A percentile compares a stretch with the other conserved stretches of the same genome.
phyloP scores from a whole-genome alignment of 2,797 vertebrate genomes.

The Chanos chanos region DNA sequence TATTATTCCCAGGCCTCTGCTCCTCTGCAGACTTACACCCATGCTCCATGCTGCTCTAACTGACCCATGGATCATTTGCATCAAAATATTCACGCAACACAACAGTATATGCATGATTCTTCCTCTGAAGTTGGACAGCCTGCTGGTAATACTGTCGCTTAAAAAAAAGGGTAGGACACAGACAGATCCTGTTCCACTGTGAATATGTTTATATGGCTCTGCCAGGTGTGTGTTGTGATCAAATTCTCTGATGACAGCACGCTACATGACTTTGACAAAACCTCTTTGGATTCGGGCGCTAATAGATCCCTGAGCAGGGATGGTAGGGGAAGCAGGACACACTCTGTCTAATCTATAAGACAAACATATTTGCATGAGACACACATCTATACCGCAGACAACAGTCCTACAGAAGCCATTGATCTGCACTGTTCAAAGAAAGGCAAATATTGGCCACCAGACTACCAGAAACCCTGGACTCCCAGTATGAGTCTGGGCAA shows the following conservation, averaged over 20 bases:
- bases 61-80: too few species aligned
- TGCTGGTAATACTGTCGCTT: too few species aligned
- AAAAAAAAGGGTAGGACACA: too few species aligned
- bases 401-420: too few species aligned
- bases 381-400: too few species aligned
- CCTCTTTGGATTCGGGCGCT: conserved; percentile 15
- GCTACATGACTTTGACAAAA: conserved; percentile 23
- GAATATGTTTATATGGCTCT: conserved; percentile 19
- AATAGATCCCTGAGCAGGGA: neutral
- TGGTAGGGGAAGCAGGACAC: neutral
- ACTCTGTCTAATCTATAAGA: neutral
- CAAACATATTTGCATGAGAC: neutral
- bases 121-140: too few species aligned
- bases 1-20: too few species aligned
- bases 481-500: conserved; percentile 3
- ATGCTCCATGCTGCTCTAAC: too few species aligned
- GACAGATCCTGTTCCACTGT: conserved; percentile 51
- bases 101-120: too few species aligned
- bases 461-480: neutral
- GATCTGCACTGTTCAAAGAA: too few species aligned
- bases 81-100: too few species aligned
- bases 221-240: conserved; percentile 33
- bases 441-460: conserved; percentile 14
- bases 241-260: conserved; percentile 3
- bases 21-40: too few species aligned